Percentiles rank a stretch among this genome's conserved stretches.
phyloP scores from a whole-genome alignment of 2,797 vertebrate genomes.

The Ctenochaetus hawaiiensis region DNA sequence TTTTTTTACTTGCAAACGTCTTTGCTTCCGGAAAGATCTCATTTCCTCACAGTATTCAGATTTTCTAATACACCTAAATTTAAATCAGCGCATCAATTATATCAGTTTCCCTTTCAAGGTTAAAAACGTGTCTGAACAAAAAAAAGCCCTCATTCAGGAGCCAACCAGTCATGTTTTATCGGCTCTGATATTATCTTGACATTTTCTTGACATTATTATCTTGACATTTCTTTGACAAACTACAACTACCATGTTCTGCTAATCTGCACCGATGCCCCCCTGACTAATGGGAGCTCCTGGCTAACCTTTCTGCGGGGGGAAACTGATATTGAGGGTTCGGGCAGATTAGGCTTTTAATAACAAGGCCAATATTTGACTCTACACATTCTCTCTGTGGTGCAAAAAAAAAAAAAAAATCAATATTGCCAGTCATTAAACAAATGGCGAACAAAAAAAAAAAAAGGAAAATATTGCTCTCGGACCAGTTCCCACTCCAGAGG shows the following conservation, averaged over 20 bases:
- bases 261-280: neutral
- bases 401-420: constrained; percentile 58
- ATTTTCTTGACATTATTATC: constrained; percentile 66
- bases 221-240: constrained; percentile 48
- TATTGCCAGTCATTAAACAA: constrained; percentile 60
- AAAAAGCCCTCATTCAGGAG: constrained; percentile 5
- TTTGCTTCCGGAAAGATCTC: constrained; percentile 9
- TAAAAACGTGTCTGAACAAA: constrained; percentile 10
- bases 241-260: constrained; percentile 9
- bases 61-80: neutral
- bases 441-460: constrained; percentile 36
- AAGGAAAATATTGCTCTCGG: constrained; percentile 19
- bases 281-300: constrained; percentile 11
- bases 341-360: constrained; percentile 68
- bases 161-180: constrained; percentile 42
- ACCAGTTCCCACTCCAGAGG: constrained; percentile 44
- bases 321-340: constrained; percentile 44
- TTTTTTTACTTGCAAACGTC: neutral
- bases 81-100: constrained; percentile 27
- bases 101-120: neutral
- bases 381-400: constrained; percentile 32
- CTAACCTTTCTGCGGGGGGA: constrained; percentile 53
- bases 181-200: constrained; percentile 51
- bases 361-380: constrained; percentile 60
- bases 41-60: neutral